Base-by-base conservation (phyloP, 2,888 invertebrate genomes). In the Papilio protenor region DNA sequence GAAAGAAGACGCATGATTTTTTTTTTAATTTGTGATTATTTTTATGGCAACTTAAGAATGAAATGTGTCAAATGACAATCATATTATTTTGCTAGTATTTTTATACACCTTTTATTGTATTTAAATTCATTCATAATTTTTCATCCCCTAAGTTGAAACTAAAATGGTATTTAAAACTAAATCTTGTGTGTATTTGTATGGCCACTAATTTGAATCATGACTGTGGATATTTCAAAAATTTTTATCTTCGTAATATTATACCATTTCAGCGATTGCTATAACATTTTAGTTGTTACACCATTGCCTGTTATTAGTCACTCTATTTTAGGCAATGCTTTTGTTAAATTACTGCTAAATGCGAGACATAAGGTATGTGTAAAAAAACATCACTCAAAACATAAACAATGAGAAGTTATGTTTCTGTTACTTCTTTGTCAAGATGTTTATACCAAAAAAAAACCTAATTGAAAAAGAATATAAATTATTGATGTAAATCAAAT, bases 301-400 rank as follows among this genome's bases (percentile, higher is more conserved):
- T 21, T 59, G 3, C 57, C 57, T 59, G 57, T 59, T 59, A 23
- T 59, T 12, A 59, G 57, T 59, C 57, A 59, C 12, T 21, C 57
- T 59, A 59, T 59, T 59, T 59, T 59, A 23, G 57, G 57, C 12
- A 59, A 59, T 23, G 21, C 57, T 23, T 59, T 59, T 59, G 57
- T 59, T 23, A 59, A 59, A 12, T 59, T 59, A 59, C 23, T 59
- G 12, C 57, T 59, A 11, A 59, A 59, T 59, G 23, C 57, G 12
- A 23, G 57, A 23, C 57, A 59, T 23, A 59, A 59, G 57, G 57
- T 59, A 59, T 21, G 57, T 59, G 23, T 23, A 1, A 21, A 55
- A 49, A 52, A n/a, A 3, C 6, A 27, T 49, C 47, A 47, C 3
- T 47, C 47, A 47, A 47, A 47, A 47, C 12, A 14, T 47, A 3